These are phyloP conservation scores for Cherax quadricarinatus DNA, from an alignment of 1,140 invertebrate genomes.

Conservation along the genomic window DNA sequence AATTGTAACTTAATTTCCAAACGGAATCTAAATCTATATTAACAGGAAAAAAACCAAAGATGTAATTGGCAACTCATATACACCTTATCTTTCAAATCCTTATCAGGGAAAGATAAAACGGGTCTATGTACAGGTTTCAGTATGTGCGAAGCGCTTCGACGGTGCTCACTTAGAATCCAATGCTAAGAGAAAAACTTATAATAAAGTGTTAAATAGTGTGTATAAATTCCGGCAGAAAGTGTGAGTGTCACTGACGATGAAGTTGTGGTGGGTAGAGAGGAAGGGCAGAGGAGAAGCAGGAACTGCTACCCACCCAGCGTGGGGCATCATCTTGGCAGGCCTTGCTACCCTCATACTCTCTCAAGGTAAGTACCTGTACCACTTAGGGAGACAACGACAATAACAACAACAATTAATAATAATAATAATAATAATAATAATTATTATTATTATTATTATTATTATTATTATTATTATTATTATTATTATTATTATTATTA, in stretches of 20 bases:
- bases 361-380: not conserved
- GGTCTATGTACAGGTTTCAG: not conserved
- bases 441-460: too few relatives aligned
- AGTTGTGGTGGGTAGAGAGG: not conserved
- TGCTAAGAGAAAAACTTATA: not conserved
- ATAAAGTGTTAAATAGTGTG: not conserved
- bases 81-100: not conserved
- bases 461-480: too few relatives aligned
- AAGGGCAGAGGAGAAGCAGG: not conserved
- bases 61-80: not conserved
- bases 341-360: not conserved
- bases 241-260: too few relatives aligned
- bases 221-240: not conserved
- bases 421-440: too few relatives aligned
- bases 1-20: not conserved
- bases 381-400: too few relatives aligned
- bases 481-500: too few relatives aligned
- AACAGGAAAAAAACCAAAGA: not conserved
- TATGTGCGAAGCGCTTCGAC: not conserved
- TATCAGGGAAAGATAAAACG: not conserved
- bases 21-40: not conserved
- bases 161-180: not conserved
- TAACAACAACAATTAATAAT: too few relatives aligned
- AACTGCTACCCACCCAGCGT: not conserved
- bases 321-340: not conserved